Percentiles rank a stretch among this genome's conserved stretches.
These are phyloP conservation scores for Mellilla xanthometata DNA, from an alignment of 2,888 invertebrate species.

Conservation along the genomic window DNA sequence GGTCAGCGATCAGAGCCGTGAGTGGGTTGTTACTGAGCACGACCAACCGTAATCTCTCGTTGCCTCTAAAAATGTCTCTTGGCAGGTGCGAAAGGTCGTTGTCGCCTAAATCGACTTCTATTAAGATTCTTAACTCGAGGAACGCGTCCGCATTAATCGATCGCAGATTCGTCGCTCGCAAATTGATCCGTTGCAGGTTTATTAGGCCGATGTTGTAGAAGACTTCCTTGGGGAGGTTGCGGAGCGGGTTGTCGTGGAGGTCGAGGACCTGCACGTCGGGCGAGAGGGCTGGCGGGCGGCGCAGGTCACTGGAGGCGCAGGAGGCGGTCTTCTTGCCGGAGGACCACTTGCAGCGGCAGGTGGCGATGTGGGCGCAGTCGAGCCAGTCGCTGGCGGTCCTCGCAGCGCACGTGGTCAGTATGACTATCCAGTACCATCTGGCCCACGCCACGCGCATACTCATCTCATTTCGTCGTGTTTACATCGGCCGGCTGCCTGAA, in stretches of 20 bases:
- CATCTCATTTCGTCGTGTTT: constrained; percentile 79
- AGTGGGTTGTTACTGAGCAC: constrained; percentile 93
- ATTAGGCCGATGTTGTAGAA: constrained; percentile 90
- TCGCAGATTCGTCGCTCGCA: constrained; percentile 88
- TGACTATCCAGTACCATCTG: constrained; percentile 79
- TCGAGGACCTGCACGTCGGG: constrained; percentile 87
- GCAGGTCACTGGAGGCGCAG: constrained; percentile 91
- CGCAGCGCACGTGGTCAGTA: constrained; percentile 76
- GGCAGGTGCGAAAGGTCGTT: constrained; percentile 90
- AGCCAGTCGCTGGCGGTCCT: constrained; percentile 89
- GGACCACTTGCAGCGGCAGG: constrained; percentile 96
- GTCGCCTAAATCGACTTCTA: constrained; percentile 93
- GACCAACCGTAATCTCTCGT: constrained; percentile 90
- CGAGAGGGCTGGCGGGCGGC: constrained; percentile 86
- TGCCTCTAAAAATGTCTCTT: constrained; percentile 91
- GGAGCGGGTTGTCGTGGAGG: constrained; percentile 90
- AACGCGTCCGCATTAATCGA: constrained; percentile 93
- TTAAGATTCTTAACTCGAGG: constrained; percentile 90
- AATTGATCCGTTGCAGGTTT: constrained; percentile 92
- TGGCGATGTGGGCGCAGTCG: constrained; percentile 91
- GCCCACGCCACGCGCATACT: constrained; percentile 82
- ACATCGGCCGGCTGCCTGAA: constrained; percentile 77
- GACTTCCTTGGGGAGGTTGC: constrained; percentile 88
- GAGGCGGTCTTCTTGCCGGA: constrained; percentile 95
- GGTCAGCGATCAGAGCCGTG: constrained; percentile 86